Percentiles rank a stretch among this genome's conserved stretches.
phyloP scores from a whole-genome alignment of 1,140 invertebrate species.

The Belonocnema kinseyi region DNA sequence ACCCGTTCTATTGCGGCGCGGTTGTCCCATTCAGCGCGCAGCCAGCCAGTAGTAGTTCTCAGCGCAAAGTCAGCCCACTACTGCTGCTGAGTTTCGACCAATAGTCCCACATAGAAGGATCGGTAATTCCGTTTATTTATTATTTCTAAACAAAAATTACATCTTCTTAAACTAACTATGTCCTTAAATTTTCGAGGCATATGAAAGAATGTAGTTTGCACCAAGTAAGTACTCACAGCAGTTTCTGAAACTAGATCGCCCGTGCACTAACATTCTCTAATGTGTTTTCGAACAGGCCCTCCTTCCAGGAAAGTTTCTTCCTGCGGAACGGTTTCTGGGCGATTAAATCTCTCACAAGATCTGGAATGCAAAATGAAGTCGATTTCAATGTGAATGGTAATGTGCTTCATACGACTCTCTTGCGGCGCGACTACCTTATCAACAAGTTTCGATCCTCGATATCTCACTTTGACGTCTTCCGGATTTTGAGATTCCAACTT shows the following conservation, averaged over 20 bases:
- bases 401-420: not conserved
- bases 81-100: too few relatives aligned
- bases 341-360: conserved; percentile 7
- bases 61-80: too few relatives aligned
- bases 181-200: too few relatives aligned
- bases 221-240: not conserved
- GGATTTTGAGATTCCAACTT: not conserved
- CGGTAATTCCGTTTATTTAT: too few relatives aligned
- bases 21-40: too few relatives aligned
- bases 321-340: conserved; percentile 3
- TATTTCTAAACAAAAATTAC: too few relatives aligned
- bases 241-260: not conserved
- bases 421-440: not conserved
- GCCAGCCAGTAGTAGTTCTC: too few relatives aligned
- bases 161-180: too few relatives aligned
- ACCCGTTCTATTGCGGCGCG: too few relatives aligned
- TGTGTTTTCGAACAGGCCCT: not conserved
- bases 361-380: conserved; percentile 22
- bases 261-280: not conserved
- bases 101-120: too few relatives aligned
- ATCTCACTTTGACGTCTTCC: not conserved
- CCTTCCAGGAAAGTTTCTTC: conserved; percentile 2
- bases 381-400: conserved; percentile 1
- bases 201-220: too few relatives aligned
- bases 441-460: conserved; percentile 1